These are phyloP conservation scores for Salvelinus namaycush DNA, from an alignment of 2,113 vertebrate genomes.

Conservation along the genomic window DNA sequence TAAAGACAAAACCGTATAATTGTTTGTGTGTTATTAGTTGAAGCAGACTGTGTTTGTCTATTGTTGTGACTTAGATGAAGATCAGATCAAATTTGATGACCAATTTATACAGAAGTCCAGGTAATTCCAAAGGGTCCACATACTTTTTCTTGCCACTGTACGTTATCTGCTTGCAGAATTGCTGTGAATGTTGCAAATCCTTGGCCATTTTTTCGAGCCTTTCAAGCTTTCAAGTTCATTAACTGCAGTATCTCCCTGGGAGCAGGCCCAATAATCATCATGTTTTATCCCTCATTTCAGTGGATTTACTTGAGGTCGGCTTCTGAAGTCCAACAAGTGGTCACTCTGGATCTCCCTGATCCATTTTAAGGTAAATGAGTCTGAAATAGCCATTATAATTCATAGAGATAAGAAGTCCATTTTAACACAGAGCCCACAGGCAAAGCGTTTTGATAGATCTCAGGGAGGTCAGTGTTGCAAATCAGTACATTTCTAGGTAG, in stretches of 20 bases:
- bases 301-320: conserved; percentile 21
- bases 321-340: conserved; percentile 33
- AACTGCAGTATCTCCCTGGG: conserved; percentile 19
- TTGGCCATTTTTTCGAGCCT: conserved; percentile 5
- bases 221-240: conserved; percentile 35
- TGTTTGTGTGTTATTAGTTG: too few relatives aligned
- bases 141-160: conserved; percentile 9
- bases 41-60: too few relatives aligned
- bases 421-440: conserved; percentile 13
- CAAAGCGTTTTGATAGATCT: conserved; percentile 9
- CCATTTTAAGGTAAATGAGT: conserved; percentile 33
- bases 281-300: conserved; percentile 29
- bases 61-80: too few relatives aligned
- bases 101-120: background rate
- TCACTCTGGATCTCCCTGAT: conserved; percentile 31
- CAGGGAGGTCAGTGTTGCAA: background rate
- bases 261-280: conserved; percentile 22
- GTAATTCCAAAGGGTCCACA: too few relatives aligned
- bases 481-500: background rate
- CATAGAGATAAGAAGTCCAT: conserved; percentile 34
- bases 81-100: background rate
- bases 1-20: too few relatives aligned
- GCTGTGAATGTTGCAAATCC: background rate
- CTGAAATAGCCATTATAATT: conserved; percentile 32
- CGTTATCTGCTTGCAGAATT: conserved; percentile 2